Evolutionary conservation across 2,797 vertebrate genomes (phyloP).

Genomic region (Ctenochaetus hawaiiensis): DNA sequence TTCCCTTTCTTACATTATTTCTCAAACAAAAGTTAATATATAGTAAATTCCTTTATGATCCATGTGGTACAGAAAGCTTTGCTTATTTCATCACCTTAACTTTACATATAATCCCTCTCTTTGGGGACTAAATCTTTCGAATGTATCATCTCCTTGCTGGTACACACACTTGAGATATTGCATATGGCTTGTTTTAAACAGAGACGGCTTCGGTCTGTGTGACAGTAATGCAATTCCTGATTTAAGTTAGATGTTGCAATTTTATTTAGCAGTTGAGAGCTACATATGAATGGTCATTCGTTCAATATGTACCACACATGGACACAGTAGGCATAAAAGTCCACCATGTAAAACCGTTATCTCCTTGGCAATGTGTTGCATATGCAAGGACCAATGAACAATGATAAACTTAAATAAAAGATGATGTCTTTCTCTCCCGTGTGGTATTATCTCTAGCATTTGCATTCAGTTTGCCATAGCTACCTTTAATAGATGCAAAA

Average conservation of each 20-base stretch:
- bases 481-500: slow-evolving; percentile 10
- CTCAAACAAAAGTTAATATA: background rate
- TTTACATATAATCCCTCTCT: slow-evolving; percentile 3
- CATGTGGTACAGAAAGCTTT: background rate
- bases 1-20: background rate
- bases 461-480: slow-evolving; percentile 16
- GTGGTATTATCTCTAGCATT: background rate
- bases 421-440: background rate
- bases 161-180: slow-evolving; percentile 8
- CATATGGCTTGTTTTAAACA: slow-evolving; percentile 16
- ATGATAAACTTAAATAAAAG: slow-evolving; percentile 27
- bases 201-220: slow-evolving; percentile 20
- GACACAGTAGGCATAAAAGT: background rate
- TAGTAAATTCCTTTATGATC: background rate
- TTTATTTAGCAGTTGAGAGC: slow-evolving; percentile 49
- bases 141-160: slow-evolving; percentile 16
- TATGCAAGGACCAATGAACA: slow-evolving; percentile 9
- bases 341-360: background rate
- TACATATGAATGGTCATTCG: slow-evolving; percentile 24
- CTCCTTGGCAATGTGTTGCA: background rate
- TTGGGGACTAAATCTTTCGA: slow-evolving; percentile 10
- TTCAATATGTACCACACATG: background rate
- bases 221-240: slow-evolving; percentile 29
- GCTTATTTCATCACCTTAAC: background rate
- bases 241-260: slow-evolving; percentile 39